Conservation (phyloP, 2,797 vertebrate species). For the Chelonia mydas region DNA sequence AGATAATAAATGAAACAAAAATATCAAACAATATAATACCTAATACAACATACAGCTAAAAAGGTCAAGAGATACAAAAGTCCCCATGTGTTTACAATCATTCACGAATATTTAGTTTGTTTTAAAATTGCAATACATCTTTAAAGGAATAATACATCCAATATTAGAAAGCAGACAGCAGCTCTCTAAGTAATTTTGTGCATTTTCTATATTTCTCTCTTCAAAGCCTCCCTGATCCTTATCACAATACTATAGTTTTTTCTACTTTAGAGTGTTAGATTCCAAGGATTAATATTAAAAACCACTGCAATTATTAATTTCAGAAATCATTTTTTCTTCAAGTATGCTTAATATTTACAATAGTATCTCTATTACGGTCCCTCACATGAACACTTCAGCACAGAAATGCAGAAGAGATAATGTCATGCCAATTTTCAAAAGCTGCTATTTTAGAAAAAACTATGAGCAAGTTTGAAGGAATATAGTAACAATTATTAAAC, state of each 20-base stretch:
- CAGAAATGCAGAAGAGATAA: constrained; percentile 37
- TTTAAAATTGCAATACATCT: background rate
- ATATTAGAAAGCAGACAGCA: background rate
- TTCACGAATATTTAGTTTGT: background rate
- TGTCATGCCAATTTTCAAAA: constrained; percentile 38
- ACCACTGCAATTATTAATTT: background rate
- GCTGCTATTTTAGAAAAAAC: constrained; percentile 48
- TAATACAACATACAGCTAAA: background rate
- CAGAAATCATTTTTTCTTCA: background rate
- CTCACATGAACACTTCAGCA: background rate
- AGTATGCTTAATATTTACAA: background rate
- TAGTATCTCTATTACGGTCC: background rate
- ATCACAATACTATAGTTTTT: background rate
- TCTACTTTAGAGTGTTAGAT: background rate
- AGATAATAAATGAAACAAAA: background rate
- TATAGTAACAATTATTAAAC: constrained; percentile 70
- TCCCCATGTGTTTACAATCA: background rate
- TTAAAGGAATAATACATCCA: background rate
- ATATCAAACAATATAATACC: background rate
- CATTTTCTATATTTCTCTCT: background rate
- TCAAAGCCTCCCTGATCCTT: background rate
- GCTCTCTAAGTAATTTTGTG: background rate
- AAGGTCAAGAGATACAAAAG: background rate
- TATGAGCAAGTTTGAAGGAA: constrained; percentile 38
- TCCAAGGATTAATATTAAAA: background rate